A percentile compares a stretch with the other conserved stretches of the same genome.
phyloP scores from a whole-genome alignment of 2,797 vertebrate genomes.

The Nothura maculosa region DNA sequence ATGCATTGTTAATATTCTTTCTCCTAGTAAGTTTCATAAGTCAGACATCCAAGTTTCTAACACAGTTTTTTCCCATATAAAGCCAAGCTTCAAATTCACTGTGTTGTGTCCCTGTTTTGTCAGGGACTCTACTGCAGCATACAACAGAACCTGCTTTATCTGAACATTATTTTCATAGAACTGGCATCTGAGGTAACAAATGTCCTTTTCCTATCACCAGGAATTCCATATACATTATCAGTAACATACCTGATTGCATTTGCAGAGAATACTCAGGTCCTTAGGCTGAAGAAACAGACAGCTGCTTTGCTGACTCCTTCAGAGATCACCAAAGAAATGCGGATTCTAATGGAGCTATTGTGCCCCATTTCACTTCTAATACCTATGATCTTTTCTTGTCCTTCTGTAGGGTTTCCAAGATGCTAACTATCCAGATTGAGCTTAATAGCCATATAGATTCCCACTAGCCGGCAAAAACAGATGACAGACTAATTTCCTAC shows the following conservation, averaged over 20 bases:
- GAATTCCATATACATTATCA: slow-evolving; percentile 36
- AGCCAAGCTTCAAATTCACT: not conserved
- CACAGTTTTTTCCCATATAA: not conserved
- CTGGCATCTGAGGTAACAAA: not conserved
- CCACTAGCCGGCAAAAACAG: not conserved
- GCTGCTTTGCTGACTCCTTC: not conserved
- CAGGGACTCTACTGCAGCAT: not conserved
- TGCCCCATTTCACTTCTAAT: slow-evolving; percentile 30
- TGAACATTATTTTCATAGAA: not conserved
- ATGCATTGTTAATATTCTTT: not conserved
- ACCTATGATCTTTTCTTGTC: not conserved
- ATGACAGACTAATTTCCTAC: slow-evolving; percentile 39
- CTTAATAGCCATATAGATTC: slow-evolving; percentile 19
- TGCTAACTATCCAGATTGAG: not conserved
- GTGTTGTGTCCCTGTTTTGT: not conserved
- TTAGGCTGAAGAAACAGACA: slow-evolving; percentile 13
- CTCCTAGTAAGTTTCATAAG: not conserved
- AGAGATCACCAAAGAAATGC: slow-evolving; percentile 23
- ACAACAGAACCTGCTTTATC: not conserved
- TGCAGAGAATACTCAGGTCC: not conserved
- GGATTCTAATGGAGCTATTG: not conserved
- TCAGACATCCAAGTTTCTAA: not conserved
- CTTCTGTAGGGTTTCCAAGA: slow-evolving; percentile 31
- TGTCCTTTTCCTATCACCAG: not conserved
- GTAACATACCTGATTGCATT: slow-evolving; percentile 21